Conservation (phyloP, 2,888 invertebrate genomes). For the Oligia strigilis region DNA sequence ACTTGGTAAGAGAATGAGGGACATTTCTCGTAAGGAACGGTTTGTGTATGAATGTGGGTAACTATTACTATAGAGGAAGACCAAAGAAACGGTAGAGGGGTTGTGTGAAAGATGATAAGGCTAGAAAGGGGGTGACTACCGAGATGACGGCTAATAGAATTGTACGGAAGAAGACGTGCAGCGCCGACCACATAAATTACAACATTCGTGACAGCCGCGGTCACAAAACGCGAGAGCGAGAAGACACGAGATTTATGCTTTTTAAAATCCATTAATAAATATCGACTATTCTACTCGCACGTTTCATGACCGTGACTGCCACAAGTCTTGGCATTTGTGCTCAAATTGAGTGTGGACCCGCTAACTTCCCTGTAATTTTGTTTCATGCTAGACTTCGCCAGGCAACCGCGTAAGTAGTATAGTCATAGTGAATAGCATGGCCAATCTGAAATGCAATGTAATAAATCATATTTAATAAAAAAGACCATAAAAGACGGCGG, state of each 20-base stretch:
- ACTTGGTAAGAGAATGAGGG: background rate
- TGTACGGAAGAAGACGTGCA: background rate
- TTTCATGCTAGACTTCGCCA: slow-evolving; percentile 38
- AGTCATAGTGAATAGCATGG: background rate
- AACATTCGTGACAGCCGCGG: background rate
- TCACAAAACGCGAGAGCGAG: background rate
- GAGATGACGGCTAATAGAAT: background rate
- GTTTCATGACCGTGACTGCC: background rate
- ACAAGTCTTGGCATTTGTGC: background rate
- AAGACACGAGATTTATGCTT: background rate
- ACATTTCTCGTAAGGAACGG: background rate
- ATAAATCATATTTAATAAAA: background rate
- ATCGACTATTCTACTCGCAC: background rate
- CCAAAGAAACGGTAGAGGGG: background rate
- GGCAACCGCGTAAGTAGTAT: slow-evolving; percentile 19
- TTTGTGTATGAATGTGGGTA: background rate
- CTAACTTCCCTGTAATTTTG: slow-evolving; percentile 22
- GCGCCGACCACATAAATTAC: background rate
- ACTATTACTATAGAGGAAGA: no score
- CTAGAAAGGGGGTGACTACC: background rate
- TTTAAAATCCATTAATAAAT: no score
- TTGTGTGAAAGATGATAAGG: background rate
- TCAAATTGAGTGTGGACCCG: background rate
- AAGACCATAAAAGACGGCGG: background rate
- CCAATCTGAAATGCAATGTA: background rate